Conservation (phyloP, 1,140 invertebrate species). For the Druon quercuslanigerum region DNA sequence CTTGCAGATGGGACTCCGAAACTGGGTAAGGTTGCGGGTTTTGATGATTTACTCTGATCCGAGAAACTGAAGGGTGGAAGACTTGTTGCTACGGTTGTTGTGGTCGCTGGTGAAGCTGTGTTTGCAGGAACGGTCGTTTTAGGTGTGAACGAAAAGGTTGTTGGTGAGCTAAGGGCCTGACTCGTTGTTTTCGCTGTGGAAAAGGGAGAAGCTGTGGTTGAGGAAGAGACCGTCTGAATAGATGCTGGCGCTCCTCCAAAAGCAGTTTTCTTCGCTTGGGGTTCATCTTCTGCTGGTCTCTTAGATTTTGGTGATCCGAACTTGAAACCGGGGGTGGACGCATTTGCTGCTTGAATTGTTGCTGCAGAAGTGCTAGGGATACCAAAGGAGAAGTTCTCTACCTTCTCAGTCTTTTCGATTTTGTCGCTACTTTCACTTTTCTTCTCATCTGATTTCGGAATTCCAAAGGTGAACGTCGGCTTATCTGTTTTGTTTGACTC, state of each 20-base stretch:
- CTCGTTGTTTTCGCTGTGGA: background rate
- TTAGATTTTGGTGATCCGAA: slow-evolving; percentile 39
- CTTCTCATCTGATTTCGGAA: slow-evolving; percentile 38
- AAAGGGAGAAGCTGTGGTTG: background rate
- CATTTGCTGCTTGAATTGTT: background rate
- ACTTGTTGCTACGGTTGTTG: slow-evolving; percentile 47
- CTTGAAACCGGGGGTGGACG: slow-evolving; percentile 33
- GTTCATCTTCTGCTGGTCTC: background rate
- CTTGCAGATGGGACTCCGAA: slow-evolving; percentile 43
- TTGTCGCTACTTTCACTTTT: slow-evolving; percentile 1
- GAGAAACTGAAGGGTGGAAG: slow-evolving; percentile 57
- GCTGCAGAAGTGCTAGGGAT: slow-evolving; percentile 38
- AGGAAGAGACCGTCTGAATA: background rate
- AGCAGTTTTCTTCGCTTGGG: background rate
- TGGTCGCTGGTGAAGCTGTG: background rate
- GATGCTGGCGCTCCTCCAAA: background rate
- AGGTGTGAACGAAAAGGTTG: background rate
- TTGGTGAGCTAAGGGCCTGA: background rate
- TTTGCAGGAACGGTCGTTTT: background rate
- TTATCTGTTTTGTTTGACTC: background rate
- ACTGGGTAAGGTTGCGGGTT: slow-evolving; percentile 33
- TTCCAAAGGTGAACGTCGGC: slow-evolving; percentile 35
- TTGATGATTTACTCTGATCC: slow-evolving; percentile 42
- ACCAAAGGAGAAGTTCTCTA: slow-evolving; percentile 67
- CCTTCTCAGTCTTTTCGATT: slow-evolving; percentile 27